Evolutionary conservation across 2,113 vertebrate genomes (phyloP).

Genomic region (Spermophilus dauricus): DNA sequence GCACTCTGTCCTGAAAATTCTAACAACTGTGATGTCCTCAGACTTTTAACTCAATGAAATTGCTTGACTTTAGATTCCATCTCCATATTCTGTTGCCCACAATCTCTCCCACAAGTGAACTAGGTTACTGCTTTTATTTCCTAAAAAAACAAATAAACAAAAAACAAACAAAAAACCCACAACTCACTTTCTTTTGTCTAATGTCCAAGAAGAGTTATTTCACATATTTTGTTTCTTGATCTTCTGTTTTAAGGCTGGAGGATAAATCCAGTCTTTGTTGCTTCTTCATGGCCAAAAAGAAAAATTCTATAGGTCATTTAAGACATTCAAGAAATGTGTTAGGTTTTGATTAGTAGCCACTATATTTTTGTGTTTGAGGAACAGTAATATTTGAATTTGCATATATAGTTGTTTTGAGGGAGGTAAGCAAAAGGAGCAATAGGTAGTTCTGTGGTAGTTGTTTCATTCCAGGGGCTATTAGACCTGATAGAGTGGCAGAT

Average conservation of each 20-base stretch:
- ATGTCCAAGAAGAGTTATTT: neutral
- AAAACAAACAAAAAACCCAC: too few relatives aligned
- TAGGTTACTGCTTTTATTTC: neutral
- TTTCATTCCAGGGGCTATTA: neutral
- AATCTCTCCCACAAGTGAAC: neutral
- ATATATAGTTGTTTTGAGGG: neutral
- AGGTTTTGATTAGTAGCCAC: neutral
- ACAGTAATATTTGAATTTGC: neutral
- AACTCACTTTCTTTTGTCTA: neutral
- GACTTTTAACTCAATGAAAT: neutral
- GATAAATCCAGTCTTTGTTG: neutral
- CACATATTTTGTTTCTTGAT: neutral
- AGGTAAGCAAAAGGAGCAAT: neutral
- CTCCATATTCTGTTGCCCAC: neutral
- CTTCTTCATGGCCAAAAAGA: neutral
- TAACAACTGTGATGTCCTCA: neutral
- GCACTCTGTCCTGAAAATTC: neutral
- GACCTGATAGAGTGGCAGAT: neutral
- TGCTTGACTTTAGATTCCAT: neutral
- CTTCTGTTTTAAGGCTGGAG: neutral
- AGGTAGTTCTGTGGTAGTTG: neutral
- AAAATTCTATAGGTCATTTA: neutral
- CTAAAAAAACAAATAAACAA: neutral
- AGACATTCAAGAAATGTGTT: neutral
- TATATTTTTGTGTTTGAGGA: neutral